These are phyloP conservation scores for Microplitis deprimator DNA, from an alignment of 2,888 invertebrate genomes.

Conservation along the genomic window DNA sequence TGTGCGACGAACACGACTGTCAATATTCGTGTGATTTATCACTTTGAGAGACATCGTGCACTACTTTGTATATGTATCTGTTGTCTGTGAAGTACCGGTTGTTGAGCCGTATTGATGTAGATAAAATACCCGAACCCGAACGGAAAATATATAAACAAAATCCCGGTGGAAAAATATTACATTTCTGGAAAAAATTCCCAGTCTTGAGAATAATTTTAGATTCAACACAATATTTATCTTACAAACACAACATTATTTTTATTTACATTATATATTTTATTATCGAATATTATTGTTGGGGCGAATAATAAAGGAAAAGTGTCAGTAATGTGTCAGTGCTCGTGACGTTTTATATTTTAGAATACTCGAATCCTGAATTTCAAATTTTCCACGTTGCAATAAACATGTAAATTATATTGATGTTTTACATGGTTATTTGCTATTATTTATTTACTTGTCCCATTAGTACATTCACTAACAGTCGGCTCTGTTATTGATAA, in stretches of 20 bases:
- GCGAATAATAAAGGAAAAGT: neutral
- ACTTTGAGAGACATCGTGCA: neutral
- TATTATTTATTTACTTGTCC: neutral
- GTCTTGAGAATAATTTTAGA: neutral
- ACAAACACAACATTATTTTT: neutral
- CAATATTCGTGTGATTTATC: conserved; percentile 38
- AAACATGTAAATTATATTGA: neutral
- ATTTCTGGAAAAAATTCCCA: neutral
- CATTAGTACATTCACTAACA: neutral
- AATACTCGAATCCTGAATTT: neutral
- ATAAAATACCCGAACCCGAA: neutral
- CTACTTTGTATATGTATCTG: neutral
- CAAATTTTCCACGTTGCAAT: neutral
- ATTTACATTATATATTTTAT: neutral
- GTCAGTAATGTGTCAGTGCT: neutral
- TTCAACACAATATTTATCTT: neutral
- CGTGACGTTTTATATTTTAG: neutral
- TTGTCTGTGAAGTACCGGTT: neutral
- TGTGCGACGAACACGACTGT: conserved; percentile 23
- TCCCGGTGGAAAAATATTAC: neutral
- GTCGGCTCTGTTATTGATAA: neutral
- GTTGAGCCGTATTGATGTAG: neutral
- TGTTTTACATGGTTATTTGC: neutral
- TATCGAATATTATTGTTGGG: neutral
- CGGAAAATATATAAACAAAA: neutral